A percentile compares a stretch with the other conserved stretches of the same genome.
Conservation (phyloP, 35 echinoderm and acorn worm genomes). For the Apostichopus parvimensis region DNA sequence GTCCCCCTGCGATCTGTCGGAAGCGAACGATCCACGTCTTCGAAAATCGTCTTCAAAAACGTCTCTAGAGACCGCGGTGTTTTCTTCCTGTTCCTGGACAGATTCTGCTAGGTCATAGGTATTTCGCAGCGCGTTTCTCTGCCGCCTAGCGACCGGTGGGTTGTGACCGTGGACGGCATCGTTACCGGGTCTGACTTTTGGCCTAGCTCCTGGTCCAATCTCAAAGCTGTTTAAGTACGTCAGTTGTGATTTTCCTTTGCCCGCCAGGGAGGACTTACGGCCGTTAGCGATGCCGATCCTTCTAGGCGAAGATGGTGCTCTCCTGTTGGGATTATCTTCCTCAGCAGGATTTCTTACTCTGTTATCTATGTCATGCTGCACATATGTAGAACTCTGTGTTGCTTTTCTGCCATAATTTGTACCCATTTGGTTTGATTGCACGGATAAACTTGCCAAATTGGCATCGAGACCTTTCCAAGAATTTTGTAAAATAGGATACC, state of each 20-base stretch:
- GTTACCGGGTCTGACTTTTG: background rate
- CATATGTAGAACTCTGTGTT: background rate
- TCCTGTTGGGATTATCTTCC: background rate
- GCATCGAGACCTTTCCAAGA: background rate
- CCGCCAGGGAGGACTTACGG: background rate
- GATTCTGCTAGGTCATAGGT: background rate
- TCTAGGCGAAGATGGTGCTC: background rate
- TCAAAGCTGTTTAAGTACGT: background rate
- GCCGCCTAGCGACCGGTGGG: too few relatives aligned
- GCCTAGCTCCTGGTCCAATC: slow-evolving; percentile 9
- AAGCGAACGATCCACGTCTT: background rate
- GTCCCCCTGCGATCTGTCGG: background rate
- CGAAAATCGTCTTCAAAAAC: too few relatives aligned
- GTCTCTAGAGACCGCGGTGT: background rate
- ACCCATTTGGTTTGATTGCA: background rate
- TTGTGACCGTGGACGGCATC: background rate
- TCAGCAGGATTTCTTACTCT: background rate
- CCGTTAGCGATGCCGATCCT: background rate
- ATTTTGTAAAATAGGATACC: background rate
- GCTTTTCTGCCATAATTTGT: background rate
- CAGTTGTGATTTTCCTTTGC: background rate
- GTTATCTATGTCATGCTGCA: background rate
- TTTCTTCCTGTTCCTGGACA: background rate
- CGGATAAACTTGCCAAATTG: background rate
- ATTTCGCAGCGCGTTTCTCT: background rate